A percentile compares a stretch with the other conserved stretches of the same genome.
These are phyloP conservation scores for Drosophila monieri DNA, from an alignment of 2,888 invertebrate genomes.

Conservation along the genomic window DNA sequence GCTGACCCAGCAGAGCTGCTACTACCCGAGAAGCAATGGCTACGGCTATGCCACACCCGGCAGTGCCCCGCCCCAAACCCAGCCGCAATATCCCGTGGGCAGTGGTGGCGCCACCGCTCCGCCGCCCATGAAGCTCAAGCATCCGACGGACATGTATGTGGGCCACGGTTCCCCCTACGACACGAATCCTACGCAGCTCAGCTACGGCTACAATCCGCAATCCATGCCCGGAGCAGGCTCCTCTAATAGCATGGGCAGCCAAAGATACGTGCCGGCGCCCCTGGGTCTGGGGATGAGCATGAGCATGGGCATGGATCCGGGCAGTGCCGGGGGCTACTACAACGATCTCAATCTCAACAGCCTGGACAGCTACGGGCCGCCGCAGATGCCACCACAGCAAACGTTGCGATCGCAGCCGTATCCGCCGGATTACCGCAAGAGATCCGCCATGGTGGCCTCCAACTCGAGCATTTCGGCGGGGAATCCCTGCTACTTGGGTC, in stretches of 20 bases:
- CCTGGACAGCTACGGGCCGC: slow-evolving; percentile 60
- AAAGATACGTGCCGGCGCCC: slow-evolving; percentile 42
- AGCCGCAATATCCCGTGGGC: slow-evolving; percentile 41
- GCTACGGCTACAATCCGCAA: slow-evolving; percentile 49
- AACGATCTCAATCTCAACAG: slow-evolving; percentile 75
- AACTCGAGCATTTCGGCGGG: slow-evolving; percentile 13
- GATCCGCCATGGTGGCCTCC: slow-evolving; percentile 19
- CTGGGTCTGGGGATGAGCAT: slow-evolving; percentile 33
- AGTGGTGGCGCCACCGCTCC: slow-evolving; percentile 25
- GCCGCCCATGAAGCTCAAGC: slow-evolving; percentile 67
- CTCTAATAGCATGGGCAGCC: slow-evolving; percentile 38
- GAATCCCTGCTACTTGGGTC: slow-evolving; percentile 55
- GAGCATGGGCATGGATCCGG: slow-evolving; percentile 33
- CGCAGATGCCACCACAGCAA: slow-evolving; percentile 46
- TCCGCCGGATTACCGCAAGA: slow-evolving; percentile 68
- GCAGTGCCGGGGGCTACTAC: slow-evolving; percentile 53
- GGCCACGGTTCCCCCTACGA: slow-evolving; percentile 56
- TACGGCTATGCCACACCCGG: slow-evolving; percentile 37
- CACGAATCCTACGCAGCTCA: slow-evolving; percentile 38
- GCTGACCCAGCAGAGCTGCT: slow-evolving; percentile 69
- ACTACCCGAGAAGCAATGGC: slow-evolving; percentile 64
- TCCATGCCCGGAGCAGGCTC: slow-evolving; percentile 12
- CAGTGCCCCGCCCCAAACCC: slow-evolving; percentile 8
- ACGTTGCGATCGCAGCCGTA: slow-evolving; percentile 43
- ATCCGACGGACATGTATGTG: slow-evolving; percentile 76